Conservation (phyloP, 2,797 vertebrate species). For the Lagothrix lagotricha region DNA sequence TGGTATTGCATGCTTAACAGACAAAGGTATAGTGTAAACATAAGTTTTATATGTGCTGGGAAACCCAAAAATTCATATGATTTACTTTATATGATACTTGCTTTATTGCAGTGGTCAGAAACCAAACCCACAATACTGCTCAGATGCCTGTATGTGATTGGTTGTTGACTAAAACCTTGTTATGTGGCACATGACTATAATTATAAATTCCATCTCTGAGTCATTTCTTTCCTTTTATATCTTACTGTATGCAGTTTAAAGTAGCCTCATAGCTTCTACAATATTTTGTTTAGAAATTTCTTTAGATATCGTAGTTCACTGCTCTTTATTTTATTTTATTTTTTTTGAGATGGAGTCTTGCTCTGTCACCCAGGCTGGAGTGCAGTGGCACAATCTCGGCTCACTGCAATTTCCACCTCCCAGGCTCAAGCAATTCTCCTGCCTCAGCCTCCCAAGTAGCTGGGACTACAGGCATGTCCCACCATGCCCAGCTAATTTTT, state of each 20-base stretch:
- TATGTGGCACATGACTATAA: neutral
- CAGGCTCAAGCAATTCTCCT: too few species aligned
- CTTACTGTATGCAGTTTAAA: neutral
- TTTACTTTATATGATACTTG: neutral
- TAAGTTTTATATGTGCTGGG: neutral
- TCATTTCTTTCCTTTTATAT: neutral
- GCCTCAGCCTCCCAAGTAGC: too few species aligned
- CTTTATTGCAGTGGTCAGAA: neutral
- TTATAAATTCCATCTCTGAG: neutral
- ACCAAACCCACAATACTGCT: neutral
- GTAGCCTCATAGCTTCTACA: neutral
- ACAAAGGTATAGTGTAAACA: neutral
- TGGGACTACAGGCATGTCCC: too few species aligned
- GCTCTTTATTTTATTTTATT: neutral
- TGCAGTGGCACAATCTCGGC: too few species aligned
- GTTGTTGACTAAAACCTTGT: neutral
- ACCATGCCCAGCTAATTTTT: too few species aligned
- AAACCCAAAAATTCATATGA: neutral
- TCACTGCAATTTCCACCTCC: too few species aligned
- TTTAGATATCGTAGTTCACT: neutral
- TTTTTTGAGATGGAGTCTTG: neutral
- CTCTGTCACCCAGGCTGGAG: too few species aligned
- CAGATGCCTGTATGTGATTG: neutral
- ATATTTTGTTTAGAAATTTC: neutral
- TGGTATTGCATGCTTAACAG: neutral